These are phyloP conservation scores for Eremophila alpestris DNA, from an alignment of 2,797 vertebrate genomes.

Conservation along the genomic window DNA sequence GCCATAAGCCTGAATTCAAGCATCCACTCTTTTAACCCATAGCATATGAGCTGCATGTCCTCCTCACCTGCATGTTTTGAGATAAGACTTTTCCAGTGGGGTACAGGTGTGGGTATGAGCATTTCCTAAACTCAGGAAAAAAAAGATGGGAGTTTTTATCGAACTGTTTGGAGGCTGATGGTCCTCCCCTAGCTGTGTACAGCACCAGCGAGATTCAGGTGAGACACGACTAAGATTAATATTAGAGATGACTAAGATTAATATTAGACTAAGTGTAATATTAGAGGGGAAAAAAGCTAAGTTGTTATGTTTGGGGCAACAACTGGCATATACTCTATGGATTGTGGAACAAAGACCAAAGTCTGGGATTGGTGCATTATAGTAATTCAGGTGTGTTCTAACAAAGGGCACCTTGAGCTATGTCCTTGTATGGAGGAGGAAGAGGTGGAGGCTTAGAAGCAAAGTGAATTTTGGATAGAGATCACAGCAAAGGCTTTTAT, in stretches of 20 bases:
- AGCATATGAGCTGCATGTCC: fast-evolving
- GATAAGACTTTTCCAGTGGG: neutral
- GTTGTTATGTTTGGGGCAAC: neutral
- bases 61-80: neutral
- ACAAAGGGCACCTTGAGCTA: neutral
- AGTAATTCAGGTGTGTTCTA: neutral
- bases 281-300: neutral
- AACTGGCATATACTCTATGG: neutral
- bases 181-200: neutral
- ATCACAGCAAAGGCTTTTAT: neutral
- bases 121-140: neutral
- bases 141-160: neutral
- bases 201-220: fast-evolving
- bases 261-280: too few species aligned
- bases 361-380: neutral
- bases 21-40: neutral
- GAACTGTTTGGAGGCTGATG: neutral
- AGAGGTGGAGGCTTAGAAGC: neutral
- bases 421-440: neutral
- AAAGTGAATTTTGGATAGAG: neutral
- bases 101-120: fast-evolving
- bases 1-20: neutral
- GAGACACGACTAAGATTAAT: neutral
- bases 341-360: fast-evolving
- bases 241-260: too few species aligned